These are phyloP conservation scores for Watsonalla cultraria DNA, from an alignment of 2,888 invertebrate genomes.

Conservation along the genomic window DNA sequence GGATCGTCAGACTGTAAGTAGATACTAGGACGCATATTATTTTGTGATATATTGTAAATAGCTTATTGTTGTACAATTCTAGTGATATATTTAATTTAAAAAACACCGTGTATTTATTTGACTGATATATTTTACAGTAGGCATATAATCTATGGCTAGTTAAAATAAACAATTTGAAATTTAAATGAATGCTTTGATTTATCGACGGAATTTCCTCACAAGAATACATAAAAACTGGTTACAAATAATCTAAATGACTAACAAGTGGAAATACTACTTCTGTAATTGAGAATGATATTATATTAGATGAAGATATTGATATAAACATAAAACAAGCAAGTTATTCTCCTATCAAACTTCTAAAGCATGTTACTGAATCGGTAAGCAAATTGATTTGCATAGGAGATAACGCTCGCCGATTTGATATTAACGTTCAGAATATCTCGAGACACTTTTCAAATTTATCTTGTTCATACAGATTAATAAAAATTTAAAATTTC, in stretches of 20 bases:
- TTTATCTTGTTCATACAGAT: too few species aligned
- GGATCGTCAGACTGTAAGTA: conserved; percentile 75
- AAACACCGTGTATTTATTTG: conserved; percentile 75
- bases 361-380: too few species aligned
- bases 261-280: too few species aligned
- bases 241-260: not conserved
- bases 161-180: conserved; percentile 68
- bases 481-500: too few species aligned
- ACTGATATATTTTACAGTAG: conserved; percentile 75
- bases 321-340: too few species aligned
- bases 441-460: too few species aligned
- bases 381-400: too few species aligned
- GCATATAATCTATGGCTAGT: conserved; percentile 52
- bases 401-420: too few species aligned
- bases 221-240: not conserved
- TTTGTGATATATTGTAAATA: conserved; percentile 78
- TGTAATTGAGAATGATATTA: too few species aligned
- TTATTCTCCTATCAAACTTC: too few species aligned
- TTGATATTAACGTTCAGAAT: too few species aligned
- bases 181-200: conserved; percentile 47
- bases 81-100: conserved; percentile 77
- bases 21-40: conserved; percentile 60
- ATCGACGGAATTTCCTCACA: conserved; percentile 7
- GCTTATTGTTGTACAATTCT: conserved; percentile 76
- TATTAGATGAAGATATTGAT: too few species aligned